Percentiles rank a stretch among this genome's conserved stretches.
phyloP scores from a whole-genome alignment of 2,113 vertebrate species.

The Hyla sarda region DNA sequence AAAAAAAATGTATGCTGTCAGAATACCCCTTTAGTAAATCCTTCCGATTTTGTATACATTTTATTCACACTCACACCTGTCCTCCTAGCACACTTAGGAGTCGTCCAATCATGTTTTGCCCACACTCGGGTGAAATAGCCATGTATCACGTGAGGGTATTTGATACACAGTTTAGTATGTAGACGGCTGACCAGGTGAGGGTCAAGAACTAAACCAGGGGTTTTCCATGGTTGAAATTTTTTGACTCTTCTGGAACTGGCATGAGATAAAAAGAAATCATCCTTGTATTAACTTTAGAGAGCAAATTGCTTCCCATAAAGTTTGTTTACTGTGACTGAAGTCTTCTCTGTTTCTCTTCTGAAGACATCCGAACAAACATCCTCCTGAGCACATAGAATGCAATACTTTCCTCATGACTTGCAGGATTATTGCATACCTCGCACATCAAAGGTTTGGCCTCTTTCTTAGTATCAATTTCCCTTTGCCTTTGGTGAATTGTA shows the following conservation, averaged over 20 bases:
- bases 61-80: too few relatives aligned
- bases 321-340: not conserved
- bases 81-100: too few relatives aligned
- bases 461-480: constrained; percentile 38
- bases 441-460: constrained; percentile 31
- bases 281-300: not conserved
- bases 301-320: not conserved
- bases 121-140: too few relatives aligned
- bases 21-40: too few relatives aligned
- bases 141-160: too few relatives aligned
- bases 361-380: constrained; percentile 4
- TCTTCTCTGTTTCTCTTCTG: not conserved
- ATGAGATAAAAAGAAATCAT: not conserved
- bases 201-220: not conserved
- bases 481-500: constrained; percentile 8
- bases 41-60: too few relatives aligned
- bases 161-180: not conserved
- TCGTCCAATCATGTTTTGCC: too few relatives aligned
- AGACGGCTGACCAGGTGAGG: too few relatives aligned
- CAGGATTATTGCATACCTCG: constrained; percentile 24
- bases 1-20: too few relatives aligned
- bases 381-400: not conserved
- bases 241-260: not conserved
- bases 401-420: constrained; percentile 28
- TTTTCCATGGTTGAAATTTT: not conserved